Percentiles rank a stretch among this genome's conserved stretches.
Conservation (phyloP, 2,888 invertebrate species). For the Hyles lineata region DNA sequence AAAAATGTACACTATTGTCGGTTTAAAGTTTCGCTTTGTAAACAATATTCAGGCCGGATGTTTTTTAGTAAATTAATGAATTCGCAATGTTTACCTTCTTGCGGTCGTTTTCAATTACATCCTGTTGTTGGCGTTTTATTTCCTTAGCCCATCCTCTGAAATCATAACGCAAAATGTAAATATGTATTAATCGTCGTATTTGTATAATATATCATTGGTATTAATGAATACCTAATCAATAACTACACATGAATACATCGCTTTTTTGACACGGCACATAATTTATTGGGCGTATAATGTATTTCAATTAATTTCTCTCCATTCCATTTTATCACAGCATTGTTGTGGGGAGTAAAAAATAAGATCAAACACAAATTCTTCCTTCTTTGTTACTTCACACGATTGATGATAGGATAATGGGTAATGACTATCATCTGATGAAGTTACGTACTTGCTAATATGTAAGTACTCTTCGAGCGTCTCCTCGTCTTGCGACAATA, state of each 20-base stretch:
- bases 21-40: neutral
- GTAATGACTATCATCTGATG: neutral
- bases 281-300: too few relatives aligned
- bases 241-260: too few relatives aligned
- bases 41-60: neutral
- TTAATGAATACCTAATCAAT: too few relatives aligned
- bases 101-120: conserved; percentile 54
- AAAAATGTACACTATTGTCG: neutral
- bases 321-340: too few relatives aligned
- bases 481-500: conserved; percentile 52
- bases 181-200: too few relatives aligned
- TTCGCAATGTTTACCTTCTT: conserved; percentile 52
- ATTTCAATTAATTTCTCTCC: too few relatives aligned
- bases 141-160: conserved; percentile 72
- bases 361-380: too few relatives aligned
- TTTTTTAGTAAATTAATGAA: conserved; percentile 30
- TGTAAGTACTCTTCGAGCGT: conserved; percentile 64
- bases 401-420: too few relatives aligned
- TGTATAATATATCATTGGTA: too few relatives aligned
- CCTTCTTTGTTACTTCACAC: too few relatives aligned
- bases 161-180: conserved; percentile 31
- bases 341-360: too few relatives aligned
- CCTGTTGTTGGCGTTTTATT: conserved; percentile 64
- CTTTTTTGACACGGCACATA: too few relatives aligned
- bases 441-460: conserved; percentile 55